These are phyloP conservation scores for Lacerta bilineata DNA, from an alignment of 2,797 vertebrate genomes.

Conservation along the genomic window DNA sequence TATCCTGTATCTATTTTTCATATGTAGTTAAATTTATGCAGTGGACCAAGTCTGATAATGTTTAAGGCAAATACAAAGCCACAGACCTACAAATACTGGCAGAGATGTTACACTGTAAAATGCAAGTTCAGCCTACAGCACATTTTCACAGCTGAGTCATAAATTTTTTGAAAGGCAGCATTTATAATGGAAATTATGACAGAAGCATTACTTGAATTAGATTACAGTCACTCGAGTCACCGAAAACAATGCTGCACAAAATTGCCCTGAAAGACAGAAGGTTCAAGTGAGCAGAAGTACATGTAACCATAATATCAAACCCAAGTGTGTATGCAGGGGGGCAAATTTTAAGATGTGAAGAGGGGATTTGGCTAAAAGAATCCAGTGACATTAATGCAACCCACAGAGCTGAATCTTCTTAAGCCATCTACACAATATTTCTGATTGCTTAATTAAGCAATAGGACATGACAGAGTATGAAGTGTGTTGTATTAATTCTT, in stretches of 20 bases:
- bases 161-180: conserved; percentile 47
- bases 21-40: background rate
- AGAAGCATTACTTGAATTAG: conserved; percentile 40
- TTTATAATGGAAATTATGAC: conserved; percentile 42
- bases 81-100: background rate
- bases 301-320: conserved; percentile 32
- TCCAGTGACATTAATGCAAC: conserved; percentile 30
- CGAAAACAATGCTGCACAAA: conserved; percentile 41
- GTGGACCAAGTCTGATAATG: background rate
- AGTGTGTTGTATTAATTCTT: conserved; percentile 16
- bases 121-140: conserved; percentile 5
- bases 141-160: conserved; percentile 47
- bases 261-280: conserved; percentile 37
- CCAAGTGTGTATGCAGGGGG: background rate
- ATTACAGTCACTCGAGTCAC: conserved; percentile 36
- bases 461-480: background rate
- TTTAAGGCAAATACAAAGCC: conserved; percentile 32
- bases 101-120: background rate
- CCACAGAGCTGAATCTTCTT: conserved; percentile 48
- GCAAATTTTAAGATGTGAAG: conserved; percentile 41
- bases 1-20: background rate
- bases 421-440: background rate
- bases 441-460: conserved; percentile 53
- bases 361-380: conserved; percentile 34
- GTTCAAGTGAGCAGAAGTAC: accelerated